Conservation (phyloP, 2,888 invertebrate species). For the Podabrus alpinus region DNA sequence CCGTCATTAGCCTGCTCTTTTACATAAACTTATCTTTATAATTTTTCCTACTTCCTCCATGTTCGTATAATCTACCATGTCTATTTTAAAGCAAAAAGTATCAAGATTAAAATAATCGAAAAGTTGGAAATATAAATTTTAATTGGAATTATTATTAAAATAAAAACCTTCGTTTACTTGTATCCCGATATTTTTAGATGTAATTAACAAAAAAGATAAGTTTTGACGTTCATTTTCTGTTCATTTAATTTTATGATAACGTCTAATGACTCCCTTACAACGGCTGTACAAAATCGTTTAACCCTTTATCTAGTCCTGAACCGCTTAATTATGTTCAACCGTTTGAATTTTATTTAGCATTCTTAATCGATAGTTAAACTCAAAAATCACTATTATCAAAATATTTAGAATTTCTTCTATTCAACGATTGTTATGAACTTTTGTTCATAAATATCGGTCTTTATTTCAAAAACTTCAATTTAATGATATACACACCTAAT, state of each 20-base stretch:
- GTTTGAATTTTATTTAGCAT: slow-evolving; percentile 2
- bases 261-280: slow-evolving; percentile 6
- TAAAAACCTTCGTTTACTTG: background rate
- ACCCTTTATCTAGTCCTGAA: slow-evolving; percentile 7
- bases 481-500: no score
- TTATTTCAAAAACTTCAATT: no score
- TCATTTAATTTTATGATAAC: slow-evolving; percentile 12
- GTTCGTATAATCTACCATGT: background rate
- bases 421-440: no score
- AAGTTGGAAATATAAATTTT: background rate
- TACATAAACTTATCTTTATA: background rate
- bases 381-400: background rate
- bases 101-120: background rate
- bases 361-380: background rate
- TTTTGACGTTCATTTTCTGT: slow-evolving; percentile 10
- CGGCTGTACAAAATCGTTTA: slow-evolving; percentile 9
- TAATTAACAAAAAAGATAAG: slow-evolving; percentile 10
- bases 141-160: background rate
- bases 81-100: background rate
- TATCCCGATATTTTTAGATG: background rate
- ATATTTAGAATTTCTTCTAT: background rate
- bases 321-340: slow-evolving; percentile 13
- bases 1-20: background rate
- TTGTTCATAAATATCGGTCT: no score
- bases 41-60: background rate